These are phyloP conservation scores for Sternotherus odoratus DNA, from an alignment of 2,797 vertebrate species.

Conservation along the genomic window DNA sequence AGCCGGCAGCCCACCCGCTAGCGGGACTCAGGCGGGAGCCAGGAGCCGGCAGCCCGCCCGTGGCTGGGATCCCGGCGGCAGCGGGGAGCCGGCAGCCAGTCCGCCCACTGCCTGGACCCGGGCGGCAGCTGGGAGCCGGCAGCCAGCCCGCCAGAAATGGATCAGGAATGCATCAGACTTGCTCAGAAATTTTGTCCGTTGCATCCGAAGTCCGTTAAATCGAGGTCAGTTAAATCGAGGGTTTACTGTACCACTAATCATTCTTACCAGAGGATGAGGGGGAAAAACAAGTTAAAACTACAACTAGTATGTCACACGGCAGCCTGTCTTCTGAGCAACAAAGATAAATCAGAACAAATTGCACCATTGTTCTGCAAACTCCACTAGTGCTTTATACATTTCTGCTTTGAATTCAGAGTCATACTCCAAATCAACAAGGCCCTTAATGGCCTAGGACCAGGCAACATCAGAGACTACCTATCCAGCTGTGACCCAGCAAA, in stretches of 20 bases:
- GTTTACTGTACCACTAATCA: slow-evolving; percentile 23
- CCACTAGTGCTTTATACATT: background rate
- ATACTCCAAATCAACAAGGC: slow-evolving; percentile 1
- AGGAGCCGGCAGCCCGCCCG: too few relatives aligned
- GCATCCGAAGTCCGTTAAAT: too few relatives aligned
- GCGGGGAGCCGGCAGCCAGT: too few relatives aligned
- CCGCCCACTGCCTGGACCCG: too few relatives aligned
- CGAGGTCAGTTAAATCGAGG: too few relatives aligned
- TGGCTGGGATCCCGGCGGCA: too few relatives aligned
- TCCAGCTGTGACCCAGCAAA: background rate
- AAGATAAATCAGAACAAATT: slow-evolving; percentile 5
- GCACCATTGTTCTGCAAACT: background rate
- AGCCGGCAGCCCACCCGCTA: too few relatives aligned
- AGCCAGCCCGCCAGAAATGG: too few relatives aligned
- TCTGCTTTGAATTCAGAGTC: background rate
- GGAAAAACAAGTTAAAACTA: background rate
- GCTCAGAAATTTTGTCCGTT: too few relatives aligned
- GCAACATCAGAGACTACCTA: background rate
- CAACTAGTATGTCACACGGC: slow-evolving; percentile 33
- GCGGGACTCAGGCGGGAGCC: too few relatives aligned
- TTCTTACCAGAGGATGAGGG: background rate
- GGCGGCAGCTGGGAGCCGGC: too few relatives aligned
- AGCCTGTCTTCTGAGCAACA: slow-evolving; percentile 41
- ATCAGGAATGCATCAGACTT: too few relatives aligned
- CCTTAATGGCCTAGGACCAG: background rate